Evolutionary conservation across 2,797 vertebrate species (phyloP).

Genomic region (Pseudocheirus occidentalis): DNA sequence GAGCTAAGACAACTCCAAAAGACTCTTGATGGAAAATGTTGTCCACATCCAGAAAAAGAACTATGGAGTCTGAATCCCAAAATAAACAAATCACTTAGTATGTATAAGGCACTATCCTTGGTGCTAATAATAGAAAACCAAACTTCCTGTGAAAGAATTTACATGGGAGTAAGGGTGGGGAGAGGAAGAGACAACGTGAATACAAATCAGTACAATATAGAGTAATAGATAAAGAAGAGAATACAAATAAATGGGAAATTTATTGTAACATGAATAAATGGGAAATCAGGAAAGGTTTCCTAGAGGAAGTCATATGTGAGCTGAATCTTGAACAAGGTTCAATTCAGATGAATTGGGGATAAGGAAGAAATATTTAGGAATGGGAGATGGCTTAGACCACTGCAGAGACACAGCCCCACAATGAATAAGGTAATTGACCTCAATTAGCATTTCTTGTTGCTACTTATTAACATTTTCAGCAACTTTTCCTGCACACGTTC

Average conservation of each 20-base stretch:
- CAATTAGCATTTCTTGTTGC: neutral
- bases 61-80: neutral
- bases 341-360: neutral
- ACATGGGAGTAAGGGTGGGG: too few relatives aligned
- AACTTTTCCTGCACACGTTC: neutral
- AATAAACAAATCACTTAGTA: neutral
- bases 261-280: neutral
- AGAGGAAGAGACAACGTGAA: neutral
- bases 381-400: neutral
- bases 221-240: neutral
- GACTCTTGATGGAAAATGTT: too few relatives aligned
- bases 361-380: neutral
- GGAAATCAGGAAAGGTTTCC: neutral
- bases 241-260: too few relatives aligned
- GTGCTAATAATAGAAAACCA: neutral
- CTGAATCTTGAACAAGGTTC: neutral
- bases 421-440: neutral
- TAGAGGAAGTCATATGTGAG: neutral
- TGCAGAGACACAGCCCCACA: neutral
- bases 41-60: too few relatives aligned
- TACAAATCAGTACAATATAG: neutral
- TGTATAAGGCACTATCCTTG: neutral
- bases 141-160: neutral
- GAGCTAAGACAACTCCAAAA: too few relatives aligned
- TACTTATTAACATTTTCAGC: neutral